Base-by-base conservation (phyloP, 1,140 invertebrate genomes). In the Zaprionus vittiger region DNA sequence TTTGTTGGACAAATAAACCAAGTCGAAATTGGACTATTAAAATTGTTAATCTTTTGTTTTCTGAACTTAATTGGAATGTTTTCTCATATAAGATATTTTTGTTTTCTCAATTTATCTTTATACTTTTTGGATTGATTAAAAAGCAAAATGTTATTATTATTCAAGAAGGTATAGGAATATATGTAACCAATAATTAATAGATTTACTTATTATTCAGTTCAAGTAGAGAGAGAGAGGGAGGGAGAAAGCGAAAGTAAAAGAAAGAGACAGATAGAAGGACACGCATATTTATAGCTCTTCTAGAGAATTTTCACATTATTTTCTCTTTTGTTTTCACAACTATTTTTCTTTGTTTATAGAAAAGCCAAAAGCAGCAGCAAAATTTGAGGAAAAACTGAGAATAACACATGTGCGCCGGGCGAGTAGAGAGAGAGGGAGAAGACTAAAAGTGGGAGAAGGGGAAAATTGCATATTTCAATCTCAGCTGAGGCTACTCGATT, bases 401-500 rank as follows among this genome's bases (percentile, higher is more conserved):
- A 47, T 61, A 22, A 61, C 12, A 54, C 22, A 22, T 59, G 38
- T 56, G 52, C 47, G 20, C 11, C 11, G 6, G 1, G 47, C 20
- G 1, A 22, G 20, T 14, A 14, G 9, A 12, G 20, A 22, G 52
- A 14, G 0, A 0, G 14, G 22, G 14, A 2, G 5, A 2, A 15
- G 12, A 37, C 24, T 28, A 6, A 0, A 7, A 28, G 28, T 31
- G 34, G 22, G 9, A 47, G 49, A 28, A 6, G 14, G 26, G 31
- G 47, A 24, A 59, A 59, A 64, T 65, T 76, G 61, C 68, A 72
- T 68, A 83, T 71, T 71, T 75, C 67, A 72, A 60, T 77, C 77
- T 82, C 80, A 89, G 84, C 83, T 89, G 81, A 84, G 81, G 78
- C 81, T 78, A 81, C 81, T 78, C 83, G 79, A 84, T 89, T 87